Percentiles rank a stretch among this genome's conserved stretches.
These are phyloP conservation scores for Drosophila gaucha DNA, from an alignment of 2,888 invertebrate species.

Conservation along the genomic window DNA sequence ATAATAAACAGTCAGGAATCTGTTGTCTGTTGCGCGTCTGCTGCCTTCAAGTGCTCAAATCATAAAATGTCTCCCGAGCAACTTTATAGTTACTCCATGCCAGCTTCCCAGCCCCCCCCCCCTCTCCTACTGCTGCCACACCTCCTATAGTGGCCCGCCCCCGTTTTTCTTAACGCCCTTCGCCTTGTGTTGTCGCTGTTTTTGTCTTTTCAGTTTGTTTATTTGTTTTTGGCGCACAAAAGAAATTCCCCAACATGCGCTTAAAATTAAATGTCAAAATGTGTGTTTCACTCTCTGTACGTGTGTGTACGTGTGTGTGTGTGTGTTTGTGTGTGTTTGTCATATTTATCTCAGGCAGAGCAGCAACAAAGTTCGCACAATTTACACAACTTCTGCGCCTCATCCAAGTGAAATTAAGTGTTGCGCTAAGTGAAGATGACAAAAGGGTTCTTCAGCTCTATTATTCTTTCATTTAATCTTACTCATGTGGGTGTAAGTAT, in stretches of 20 bases:
- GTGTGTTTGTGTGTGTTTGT: constrained; percentile 37
- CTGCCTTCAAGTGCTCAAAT: constrained; percentile 80
- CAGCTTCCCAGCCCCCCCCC: background rate
- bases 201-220: constrained; percentile 70
- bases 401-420: constrained; percentile 79
- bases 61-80: constrained; percentile 79
- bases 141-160: background rate
- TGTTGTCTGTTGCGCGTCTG: constrained; percentile 78
- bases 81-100: constrained; percentile 75
- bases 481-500: constrained; percentile 26
- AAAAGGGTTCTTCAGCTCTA: constrained; percentile 80
- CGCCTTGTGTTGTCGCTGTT: constrained; percentile 41
- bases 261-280: constrained; percentile 82
- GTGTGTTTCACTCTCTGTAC: constrained; percentile 18
- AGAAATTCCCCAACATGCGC: constrained; percentile 82
- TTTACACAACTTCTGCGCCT: constrained; percentile 74
- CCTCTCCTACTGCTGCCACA: background rate
- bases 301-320: constrained; percentile 21
- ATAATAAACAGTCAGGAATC: constrained; percentile 78
- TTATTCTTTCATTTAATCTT: constrained; percentile 78
- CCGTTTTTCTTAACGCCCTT: background rate
- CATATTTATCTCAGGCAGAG: constrained; percentile 64
- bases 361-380: constrained; percentile 77
- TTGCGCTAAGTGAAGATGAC: constrained; percentile 78
- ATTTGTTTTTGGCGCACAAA: constrained; percentile 75